Evolutionary conservation across 2,797 vertebrate genomes (phyloP).

Genomic region (Champsocephalus esox): DNA sequence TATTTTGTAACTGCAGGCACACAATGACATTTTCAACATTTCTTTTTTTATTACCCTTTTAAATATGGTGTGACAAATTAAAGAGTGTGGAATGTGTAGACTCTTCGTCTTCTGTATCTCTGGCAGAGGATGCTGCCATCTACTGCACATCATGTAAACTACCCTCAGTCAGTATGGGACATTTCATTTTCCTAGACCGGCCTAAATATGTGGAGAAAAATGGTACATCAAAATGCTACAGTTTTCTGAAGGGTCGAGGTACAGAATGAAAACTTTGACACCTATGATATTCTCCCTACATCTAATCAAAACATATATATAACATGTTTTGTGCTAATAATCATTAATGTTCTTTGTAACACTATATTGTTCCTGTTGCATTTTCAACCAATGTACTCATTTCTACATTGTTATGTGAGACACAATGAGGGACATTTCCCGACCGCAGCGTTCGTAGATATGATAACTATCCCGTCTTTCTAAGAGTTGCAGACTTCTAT

Average conservation of each 20-base stretch:
- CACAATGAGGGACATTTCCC: not conserved
- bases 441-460: no score
- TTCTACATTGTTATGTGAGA: no score
- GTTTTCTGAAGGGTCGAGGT: no score
- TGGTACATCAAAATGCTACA: no score
- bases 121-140: slow-evolving; percentile 19
- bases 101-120: not conserved
- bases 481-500: not conserved
- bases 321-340: no score
- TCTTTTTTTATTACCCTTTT: not conserved
- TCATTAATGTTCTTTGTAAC: not conserved
- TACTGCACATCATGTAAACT: slow-evolving; percentile 6
- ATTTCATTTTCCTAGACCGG: not conserved
- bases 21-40: no score
- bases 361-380: not conserved
- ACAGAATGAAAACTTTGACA: no score
- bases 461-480: not conserved
- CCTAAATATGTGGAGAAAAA: not conserved
- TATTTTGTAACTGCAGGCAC: no score
- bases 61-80: not conserved
- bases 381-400: not conserved
- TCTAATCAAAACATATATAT: no score
- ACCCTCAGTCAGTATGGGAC: not conserved
- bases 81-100: not conserved
- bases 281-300: no score